These are phyloP conservation scores for Dolichopus griseipennis DNA, from an alignment of 2,888 invertebrate genomes.

Conservation along the genomic window DNA sequence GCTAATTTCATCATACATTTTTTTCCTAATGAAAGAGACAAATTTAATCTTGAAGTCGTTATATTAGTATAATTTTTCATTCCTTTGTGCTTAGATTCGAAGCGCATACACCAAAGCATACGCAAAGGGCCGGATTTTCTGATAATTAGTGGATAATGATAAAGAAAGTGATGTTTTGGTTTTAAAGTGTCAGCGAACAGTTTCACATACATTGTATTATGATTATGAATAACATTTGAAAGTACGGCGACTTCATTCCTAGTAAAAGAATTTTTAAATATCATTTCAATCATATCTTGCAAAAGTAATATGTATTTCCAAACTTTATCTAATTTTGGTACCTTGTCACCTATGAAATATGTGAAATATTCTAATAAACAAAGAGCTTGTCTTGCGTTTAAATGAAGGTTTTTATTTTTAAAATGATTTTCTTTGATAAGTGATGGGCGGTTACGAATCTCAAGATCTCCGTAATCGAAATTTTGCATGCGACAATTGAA, in stretches of 20 bases:
- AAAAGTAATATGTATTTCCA: slow-evolving; percentile 13
- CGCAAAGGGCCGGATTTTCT: slow-evolving; percentile 11
- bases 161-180: slow-evolving; percentile 17
- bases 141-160: slow-evolving; percentile 14
- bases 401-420: slow-evolving; percentile 8
- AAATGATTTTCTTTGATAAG: slow-evolving; percentile 7
- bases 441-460: slow-evolving; percentile 12
- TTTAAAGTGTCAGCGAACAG: slow-evolving; percentile 14
- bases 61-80: slow-evolving; percentile 13
- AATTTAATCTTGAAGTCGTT: slow-evolving; percentile 12
- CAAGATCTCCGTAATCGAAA: slow-evolving; percentile 15
- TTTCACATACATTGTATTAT: slow-evolving; percentile 12
- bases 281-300: slow-evolving; percentile 9
- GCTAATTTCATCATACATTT: slow-evolving; percentile 10
- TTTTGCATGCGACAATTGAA: slow-evolving; percentile 14
- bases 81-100: slow-evolving; percentile 14
- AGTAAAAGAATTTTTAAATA: slow-evolving; percentile 8
- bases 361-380: slow-evolving; percentile 4
- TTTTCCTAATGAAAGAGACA: slow-evolving; percentile 11
- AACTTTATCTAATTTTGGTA: slow-evolving; percentile 13
- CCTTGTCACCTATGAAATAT: slow-evolving; percentile 12
- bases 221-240: slow-evolving; percentile 10
- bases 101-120: slow-evolving; percentile 14
- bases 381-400: background rate
- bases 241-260: background rate